phyloP scores from a whole-genome alignment of 2,888 invertebrate species.

The Harmothoe impar region DNA sequence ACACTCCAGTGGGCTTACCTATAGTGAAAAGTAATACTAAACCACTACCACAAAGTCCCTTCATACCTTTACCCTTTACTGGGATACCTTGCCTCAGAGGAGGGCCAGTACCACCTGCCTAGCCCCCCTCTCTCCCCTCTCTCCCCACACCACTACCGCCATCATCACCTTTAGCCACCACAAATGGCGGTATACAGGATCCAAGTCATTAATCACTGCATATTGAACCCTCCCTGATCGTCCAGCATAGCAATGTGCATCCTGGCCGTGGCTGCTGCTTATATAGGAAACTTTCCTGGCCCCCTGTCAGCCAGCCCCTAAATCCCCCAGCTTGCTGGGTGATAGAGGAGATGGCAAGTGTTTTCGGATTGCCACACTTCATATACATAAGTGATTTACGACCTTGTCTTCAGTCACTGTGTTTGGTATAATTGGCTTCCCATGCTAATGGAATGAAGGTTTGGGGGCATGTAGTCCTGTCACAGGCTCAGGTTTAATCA shows the following conservation, averaged over 20 bases:
- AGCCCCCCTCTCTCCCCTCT: not conserved
- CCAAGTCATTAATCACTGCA: slow-evolving; percentile 44
- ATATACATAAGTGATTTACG: slow-evolving; percentile 49
- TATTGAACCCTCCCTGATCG: slow-evolving; percentile 41
- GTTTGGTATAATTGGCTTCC: not conserved
- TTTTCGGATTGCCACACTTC: slow-evolving; percentile 38
- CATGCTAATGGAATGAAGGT: slow-evolving; percentile 38
- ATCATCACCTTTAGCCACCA: not conserved
- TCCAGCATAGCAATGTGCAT: not conserved
- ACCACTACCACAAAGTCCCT: not conserved
- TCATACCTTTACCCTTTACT: not conserved
- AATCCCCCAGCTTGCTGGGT: slow-evolving; percentile 8
- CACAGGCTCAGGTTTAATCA: not conserved
- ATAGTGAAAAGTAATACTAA: not conserved
- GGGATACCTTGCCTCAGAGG: not conserved
- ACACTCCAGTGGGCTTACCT: not conserved
- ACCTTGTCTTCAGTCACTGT: not conserved
- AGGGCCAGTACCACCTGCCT: not conserved
- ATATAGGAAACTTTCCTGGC: not conserved
- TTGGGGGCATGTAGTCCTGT: not conserved
- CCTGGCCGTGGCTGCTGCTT: not conserved
- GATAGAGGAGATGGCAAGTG: slow-evolving; percentile 18
- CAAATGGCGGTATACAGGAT: not conserved
- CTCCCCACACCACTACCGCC: not conserved
- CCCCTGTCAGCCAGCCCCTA: not conserved